Evolutionary conservation across 2,113 vertebrate species (phyloP).

Genomic region (Pipra filicauda): DNA sequence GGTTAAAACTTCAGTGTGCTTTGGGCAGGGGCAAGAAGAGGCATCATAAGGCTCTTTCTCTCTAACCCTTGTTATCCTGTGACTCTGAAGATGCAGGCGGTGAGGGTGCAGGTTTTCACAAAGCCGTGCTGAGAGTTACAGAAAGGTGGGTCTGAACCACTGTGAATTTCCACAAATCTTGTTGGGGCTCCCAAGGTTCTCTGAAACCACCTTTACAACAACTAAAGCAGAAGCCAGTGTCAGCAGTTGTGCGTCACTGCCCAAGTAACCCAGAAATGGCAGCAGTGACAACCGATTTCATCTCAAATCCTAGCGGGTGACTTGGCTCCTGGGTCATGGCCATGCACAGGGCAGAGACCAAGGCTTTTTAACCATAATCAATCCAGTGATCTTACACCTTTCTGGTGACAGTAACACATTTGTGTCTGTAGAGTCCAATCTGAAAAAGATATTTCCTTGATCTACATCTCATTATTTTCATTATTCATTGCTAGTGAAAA

Average conservation of each 20-base stretch:
- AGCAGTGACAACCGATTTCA: not conserved
- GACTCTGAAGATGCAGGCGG: not conserved
- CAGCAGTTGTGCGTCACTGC: not conserved
- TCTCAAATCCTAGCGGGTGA: rapidly evolving
- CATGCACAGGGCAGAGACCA: not conserved
- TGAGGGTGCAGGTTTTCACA: not conserved
- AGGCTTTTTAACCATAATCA: not conserved
- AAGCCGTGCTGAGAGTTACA: not conserved
- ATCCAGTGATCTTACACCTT: not conserved
- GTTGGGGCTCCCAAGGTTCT: not conserved
- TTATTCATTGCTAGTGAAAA: not conserved
- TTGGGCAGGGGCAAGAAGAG: not conserved
- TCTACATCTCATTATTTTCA: not conserved
- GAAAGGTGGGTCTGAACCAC: not conserved
- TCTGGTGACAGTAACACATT: not conserved
- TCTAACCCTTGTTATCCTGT: not conserved
- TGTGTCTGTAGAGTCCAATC: not conserved
- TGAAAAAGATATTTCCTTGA: not conserved
- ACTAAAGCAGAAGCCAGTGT: not conserved
- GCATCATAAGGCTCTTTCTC: not conserved
- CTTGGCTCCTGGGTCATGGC: not conserved
- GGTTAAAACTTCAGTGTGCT: not conserved
- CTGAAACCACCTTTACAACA: not conserved
- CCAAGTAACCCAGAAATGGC: not conserved
- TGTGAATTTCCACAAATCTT: not conserved